These are phyloP conservation scores for Hydropotes inermis DNA, from an alignment of 2,113 vertebrate genomes.

Conservation along the genomic window DNA sequence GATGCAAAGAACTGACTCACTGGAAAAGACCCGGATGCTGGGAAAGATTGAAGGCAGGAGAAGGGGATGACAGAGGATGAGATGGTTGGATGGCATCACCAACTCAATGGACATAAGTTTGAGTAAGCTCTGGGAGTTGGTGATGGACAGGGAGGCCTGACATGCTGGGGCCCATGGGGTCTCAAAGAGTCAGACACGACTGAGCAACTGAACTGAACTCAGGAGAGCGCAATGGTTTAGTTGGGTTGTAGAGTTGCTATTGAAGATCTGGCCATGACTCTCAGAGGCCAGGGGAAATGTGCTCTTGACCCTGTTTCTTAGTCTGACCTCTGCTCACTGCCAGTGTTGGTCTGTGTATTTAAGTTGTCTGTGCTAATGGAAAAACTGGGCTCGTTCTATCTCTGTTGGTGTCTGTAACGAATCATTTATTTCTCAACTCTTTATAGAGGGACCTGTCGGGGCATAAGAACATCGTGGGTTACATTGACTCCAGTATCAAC, in stretches of 20 bases:
- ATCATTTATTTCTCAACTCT: conserved; percentile 34
- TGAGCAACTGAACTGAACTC: background rate
- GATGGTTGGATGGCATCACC: background rate
- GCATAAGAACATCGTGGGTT: conserved; percentile 97
- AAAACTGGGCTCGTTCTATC: background rate
- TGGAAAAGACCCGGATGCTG: background rate
- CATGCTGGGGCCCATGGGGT: background rate
- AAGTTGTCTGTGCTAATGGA: background rate
- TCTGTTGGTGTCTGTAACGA: background rate
- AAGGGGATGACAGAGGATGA: background rate
- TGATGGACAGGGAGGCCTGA: background rate
- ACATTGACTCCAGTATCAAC: conserved; percentile 96
- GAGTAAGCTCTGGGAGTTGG: background rate
- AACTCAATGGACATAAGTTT: background rate
- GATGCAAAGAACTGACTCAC: background rate
- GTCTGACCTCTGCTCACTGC: background rate
- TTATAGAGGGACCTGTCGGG: conserved; percentile 93
- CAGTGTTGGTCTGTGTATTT: background rate
- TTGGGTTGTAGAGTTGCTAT: background rate
- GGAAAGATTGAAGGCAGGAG: background rate
- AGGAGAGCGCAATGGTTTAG: background rate
- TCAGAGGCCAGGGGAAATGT: background rate
- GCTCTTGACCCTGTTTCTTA: background rate
- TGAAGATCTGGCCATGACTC: background rate
- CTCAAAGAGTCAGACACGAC: fast-evolving